Conservation (phyloP, 2,888 invertebrate species). For the Seira musarum region DNA sequence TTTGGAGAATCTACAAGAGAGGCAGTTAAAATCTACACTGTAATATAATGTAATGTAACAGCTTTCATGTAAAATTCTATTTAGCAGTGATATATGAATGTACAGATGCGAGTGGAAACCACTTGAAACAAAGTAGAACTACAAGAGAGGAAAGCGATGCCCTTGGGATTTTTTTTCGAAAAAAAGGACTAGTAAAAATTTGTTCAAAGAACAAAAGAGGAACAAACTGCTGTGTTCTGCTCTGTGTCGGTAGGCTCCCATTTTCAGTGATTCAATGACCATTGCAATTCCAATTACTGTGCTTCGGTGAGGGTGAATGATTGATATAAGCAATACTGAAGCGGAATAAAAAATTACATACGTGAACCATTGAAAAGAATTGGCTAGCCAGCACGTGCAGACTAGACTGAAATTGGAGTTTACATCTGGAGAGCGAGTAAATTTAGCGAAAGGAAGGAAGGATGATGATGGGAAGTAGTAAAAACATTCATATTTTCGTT, state of each 20-base stretch:
- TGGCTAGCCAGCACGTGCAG: not conserved
- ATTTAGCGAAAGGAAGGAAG: not conserved
- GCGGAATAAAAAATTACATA: not conserved
- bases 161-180: slow-evolving; percentile 33
- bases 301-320: not conserved
- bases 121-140: not conserved
- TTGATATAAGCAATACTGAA: not conserved
- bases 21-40: too few relatives aligned
- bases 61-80: not conserved
- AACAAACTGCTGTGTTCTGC: not conserved
- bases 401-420: not conserved
- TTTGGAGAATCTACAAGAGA: too few relatives aligned
- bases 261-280: not conserved
- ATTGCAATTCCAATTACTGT: not conserved
- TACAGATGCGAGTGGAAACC: not conserved
- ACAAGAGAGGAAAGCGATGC: slow-evolving; percentile 29
- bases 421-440: not conserved
- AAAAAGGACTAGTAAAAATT: slow-evolving; percentile 2
- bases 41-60: too few relatives aligned
- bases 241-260: too few relatives aligned
- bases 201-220: not conserved
- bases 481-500: not conserved
- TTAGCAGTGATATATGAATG: not conserved
- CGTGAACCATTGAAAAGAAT: not conserved
- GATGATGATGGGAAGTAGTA: not conserved